Evolutionary conservation across 1,140 invertebrate species (phyloP), one percentile per base, ranked within the genome.

Genomic region (Cepaea nemoralis): DNA sequence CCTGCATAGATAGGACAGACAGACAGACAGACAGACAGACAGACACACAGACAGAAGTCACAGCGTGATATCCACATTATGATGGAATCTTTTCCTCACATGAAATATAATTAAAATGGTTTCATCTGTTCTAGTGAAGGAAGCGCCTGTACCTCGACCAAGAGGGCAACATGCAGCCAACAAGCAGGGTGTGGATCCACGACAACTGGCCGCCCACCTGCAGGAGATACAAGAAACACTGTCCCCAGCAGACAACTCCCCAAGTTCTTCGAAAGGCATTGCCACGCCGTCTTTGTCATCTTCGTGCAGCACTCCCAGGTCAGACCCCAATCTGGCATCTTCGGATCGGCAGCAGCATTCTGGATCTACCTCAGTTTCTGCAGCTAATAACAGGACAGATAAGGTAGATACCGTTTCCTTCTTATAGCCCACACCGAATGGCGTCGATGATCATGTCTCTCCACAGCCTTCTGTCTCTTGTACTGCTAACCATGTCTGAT

Each of bases 271-370:
- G 27, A 89, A 89, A 1, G 88, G 89, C 66, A 84, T 86, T 66
- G 80, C 86, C 74, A 89, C 89, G 10, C 88, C 89, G n/a, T 89
- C 89, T 77, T 82, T 88, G 69, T 90, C 89, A 14, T 89, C 89
- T 0, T 86, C 87, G 14, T 88, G 87, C 75, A 90, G 88, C 80
- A 88, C 89, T 33, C 88, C 89, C 2, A 84, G 84, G 33, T 88
- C 88, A 37, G 88, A 89, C 55, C 86, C 86, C 40, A 85, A 86
- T 22, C 88, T 87, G 48, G 85, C 87, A 19, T 87, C 88, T 24
- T 89, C 89, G 0, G 89, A 90, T 48, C 80, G 87, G 78, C 79
- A 77, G 55, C 74, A 55, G 10, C 16, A 35, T 5, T 27, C n/a
- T 6, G 27, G n/a, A 2, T 63, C 59, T 6, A 14, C 59, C 59